These are phyloP conservation scores for Pristionchus fissidentatus DNA, from an alignment of 2,888 invertebrate species.

Conservation along the genomic window DNA sequence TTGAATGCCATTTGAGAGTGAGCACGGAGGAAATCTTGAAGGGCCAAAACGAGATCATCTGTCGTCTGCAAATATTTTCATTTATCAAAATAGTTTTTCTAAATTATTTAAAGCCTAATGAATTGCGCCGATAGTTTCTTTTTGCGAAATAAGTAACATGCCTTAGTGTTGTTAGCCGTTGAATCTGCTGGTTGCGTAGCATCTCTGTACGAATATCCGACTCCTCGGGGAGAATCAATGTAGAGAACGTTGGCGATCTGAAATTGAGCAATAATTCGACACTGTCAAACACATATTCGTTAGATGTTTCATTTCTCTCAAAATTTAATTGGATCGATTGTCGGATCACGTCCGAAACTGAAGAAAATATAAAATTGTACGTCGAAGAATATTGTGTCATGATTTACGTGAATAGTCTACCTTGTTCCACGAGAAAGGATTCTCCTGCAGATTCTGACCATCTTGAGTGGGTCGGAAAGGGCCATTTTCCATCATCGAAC, in stretches of 20 bases:
- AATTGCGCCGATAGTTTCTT: too few relatives aligned
- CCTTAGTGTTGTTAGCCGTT: neutral
- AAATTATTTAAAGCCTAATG: too few relatives aligned
- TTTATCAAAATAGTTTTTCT: neutral
- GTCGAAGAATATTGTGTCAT: too few relatives aligned
- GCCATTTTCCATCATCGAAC: constrained; percentile 77
- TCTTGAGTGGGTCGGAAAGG: constrained; percentile 76
- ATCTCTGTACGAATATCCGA: constrained; percentile 78
- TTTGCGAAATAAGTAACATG: neutral
- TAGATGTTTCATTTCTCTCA: neutral
- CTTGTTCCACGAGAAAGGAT: constrained; percentile 75
- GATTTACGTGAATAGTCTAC: too few relatives aligned
- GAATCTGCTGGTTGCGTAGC: constrained; percentile 56
- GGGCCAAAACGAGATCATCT: constrained; percentile 76
- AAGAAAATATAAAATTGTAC: too few relatives aligned
- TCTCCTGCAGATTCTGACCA: constrained; percentile 70
- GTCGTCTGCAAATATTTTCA: constrained; percentile 74
- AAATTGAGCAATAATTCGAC: neutral
- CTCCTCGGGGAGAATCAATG: constrained; percentile 79
- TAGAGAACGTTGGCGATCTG: constrained; percentile 77
- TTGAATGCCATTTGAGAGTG: constrained; percentile 76
- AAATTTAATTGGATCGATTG: neutral
- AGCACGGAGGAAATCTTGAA: constrained; percentile 77
- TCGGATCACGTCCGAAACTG: neutral
- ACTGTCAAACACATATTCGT: neutral